Conservation (phyloP, 2,113 vertebrate genomes). For the Macaca nemestrina region DNA sequence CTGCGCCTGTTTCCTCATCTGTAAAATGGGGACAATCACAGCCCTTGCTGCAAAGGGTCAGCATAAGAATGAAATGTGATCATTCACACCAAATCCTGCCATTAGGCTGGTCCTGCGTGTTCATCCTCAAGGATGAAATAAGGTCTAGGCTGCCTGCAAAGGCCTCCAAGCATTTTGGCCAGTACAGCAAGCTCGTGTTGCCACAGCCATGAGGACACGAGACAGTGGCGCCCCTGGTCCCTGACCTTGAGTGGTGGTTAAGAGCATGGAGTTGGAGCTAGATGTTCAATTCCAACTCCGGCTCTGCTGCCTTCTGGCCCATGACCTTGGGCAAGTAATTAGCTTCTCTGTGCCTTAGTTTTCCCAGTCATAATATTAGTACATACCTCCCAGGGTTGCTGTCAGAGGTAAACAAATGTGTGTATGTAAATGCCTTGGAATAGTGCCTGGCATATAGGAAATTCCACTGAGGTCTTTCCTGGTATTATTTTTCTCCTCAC, state of each 20-base stretch:
- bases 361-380: neutral
- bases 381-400: no score
- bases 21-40: neutral
- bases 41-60: neutral
- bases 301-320: neutral
- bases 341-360: neutral
- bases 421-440: accelerated
- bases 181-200: neutral
- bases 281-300: no score
- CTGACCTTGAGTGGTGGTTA: neutral
- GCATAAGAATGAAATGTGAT: neutral
- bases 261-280: neutral
- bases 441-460: accelerated
- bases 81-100: neutral
- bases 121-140: neutral
- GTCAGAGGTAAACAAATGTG: neutral
- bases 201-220: neutral
- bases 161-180: neutral
- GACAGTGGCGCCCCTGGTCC: neutral
- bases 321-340: neutral
- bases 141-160: neutral
- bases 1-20: neutral
- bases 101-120: no score
- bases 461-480: neutral
- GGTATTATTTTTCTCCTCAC: neutral